phyloP scores from a whole-genome alignment of 2,888 invertebrate genomes.

The Trichogramma dendrolimi region DNA sequence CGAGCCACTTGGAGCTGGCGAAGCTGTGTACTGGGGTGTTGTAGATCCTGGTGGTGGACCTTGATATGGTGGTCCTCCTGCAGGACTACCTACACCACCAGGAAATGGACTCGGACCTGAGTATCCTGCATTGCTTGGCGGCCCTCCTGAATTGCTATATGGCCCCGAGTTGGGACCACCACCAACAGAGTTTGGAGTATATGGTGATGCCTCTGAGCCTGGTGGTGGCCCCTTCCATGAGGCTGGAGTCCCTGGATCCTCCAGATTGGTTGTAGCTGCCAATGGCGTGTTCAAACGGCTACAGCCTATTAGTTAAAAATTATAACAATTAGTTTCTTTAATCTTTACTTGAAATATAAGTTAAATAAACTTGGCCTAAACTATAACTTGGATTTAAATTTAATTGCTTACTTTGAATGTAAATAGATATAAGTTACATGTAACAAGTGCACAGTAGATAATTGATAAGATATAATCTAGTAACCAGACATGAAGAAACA shows the following conservation, averaged over 20 bases:
- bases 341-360: no score
- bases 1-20: constrained; percentile 77
- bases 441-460: no score
- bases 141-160: constrained; percentile 53
- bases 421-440: no score
- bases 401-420: no score
- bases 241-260: constrained; percentile 62
- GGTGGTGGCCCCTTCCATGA: constrained; percentile 77
- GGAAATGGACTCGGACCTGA: constrained; percentile 60
- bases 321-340: constrained; percentile 12
- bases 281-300: constrained; percentile 63
- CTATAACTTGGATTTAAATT: no score
- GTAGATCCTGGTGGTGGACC: constrained; percentile 71
- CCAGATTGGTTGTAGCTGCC: constrained; percentile 64
- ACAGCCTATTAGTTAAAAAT: constrained; percentile 62
- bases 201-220: constrained; percentile 64
- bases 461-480: no score
- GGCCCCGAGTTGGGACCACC: constrained; percentile 54
- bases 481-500: no score
- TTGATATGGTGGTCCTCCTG: constrained; percentile 68
- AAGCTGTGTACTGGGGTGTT: constrained; percentile 80
- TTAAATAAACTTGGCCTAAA: no score
- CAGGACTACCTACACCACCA: constrained; percentile 71
- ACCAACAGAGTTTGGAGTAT: constrained; percentile 60
- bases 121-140: constrained; percentile 55